Evolutionary conservation across 2,888 invertebrate genomes (phyloP), one percentile per base, ranked within the genome.

Genomic region (Taenaris catops): DNA sequence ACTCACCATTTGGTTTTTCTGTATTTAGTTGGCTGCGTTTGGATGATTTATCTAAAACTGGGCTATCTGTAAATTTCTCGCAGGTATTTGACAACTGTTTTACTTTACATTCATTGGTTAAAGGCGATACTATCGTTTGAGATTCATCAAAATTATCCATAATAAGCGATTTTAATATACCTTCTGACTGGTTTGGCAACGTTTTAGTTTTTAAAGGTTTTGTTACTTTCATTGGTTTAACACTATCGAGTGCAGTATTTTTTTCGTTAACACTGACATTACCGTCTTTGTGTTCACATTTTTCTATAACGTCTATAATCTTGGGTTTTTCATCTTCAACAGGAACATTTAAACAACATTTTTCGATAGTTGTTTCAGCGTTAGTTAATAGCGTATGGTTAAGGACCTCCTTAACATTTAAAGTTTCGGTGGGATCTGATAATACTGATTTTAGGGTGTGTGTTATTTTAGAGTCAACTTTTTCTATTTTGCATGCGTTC

Each of bases 371-470:
- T 23, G 45, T 49, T 17, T 49, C 48, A 42, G 43, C 58, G 20
- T 41, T 48, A 16, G 32, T 12, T 10, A 33, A 23, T 12, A 23
- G 9, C 24, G 12, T 21, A 10, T 40, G 31, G 16, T 29, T 26
- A 8, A 32, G 47, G 14, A 66, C 67, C 38, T 67, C 69, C 41
- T 69, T 70, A 17, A 57, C 50, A 44, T 53, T 58, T 23, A 59
- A 41, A 51, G 66, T 70, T 31, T 63, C 63, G 55, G 65, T 66
- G 56, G 73, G 67, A 46, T 68, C 39, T 57, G 78, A 75, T 69
- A 79, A 72, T 70, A 80, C 74, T 68, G 80, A 69, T 67, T 84
- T 81, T 28, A 69, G 51, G 48, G 58, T 72, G 43, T 74, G 64
- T 32, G 69, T 71, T 39, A 78, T 66, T 53, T 80, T 80, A 10